Base-by-base conservation (phyloP, 2,113 vertebrate genomes). In the Spermophilus dauricus region DNA sequence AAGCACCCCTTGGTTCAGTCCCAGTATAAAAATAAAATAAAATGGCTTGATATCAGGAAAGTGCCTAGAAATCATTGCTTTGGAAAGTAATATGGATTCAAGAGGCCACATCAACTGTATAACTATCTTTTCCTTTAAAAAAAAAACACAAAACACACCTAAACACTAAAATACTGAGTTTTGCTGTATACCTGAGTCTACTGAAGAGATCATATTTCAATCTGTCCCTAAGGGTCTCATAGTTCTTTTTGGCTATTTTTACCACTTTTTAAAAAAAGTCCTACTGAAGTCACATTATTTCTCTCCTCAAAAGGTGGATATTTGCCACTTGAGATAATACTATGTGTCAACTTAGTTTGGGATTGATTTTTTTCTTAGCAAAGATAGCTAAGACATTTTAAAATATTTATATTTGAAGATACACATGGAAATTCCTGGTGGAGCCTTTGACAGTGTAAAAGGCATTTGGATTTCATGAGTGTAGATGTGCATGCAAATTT, bases 171-270 rank as follows among this genome's bases (percentile, higher is more conserved):
- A 51, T 83, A 53, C 61, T 80, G 69, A 86, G n/a, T 39, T 65
- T 86, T 67, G 70, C 30, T 65, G 24, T 42, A 34, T 67, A 48
- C 26, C 69, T 73, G 45, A 9, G 9, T 86, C 26, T 32, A 17
- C 58, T 85, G 75, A 45, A 88, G 63, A 76, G 61, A 65, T 11
- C 51, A 72, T 45, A 45, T 73, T 89, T 92, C 65, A 58, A 63
- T 84, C 72, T 69, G 76, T 34, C 30, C 30, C 26, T 94, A 45
- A 30, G 37, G 53, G 20, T 78, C 53, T 78, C 53, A 22, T 53
- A 73, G 28, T 87, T 95, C 65, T 92, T 69, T 91, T 91, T 70
- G 56, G 7, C 75, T 94, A 7, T 89, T 95, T 56, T 45, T 94
- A 51, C 48, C 32, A 48, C 69, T 63, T 81, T 39, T 16, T 16